Evolutionary conservation across 2,888 invertebrate species (phyloP).

Genomic region (Eristalis intricaria): DNA sequence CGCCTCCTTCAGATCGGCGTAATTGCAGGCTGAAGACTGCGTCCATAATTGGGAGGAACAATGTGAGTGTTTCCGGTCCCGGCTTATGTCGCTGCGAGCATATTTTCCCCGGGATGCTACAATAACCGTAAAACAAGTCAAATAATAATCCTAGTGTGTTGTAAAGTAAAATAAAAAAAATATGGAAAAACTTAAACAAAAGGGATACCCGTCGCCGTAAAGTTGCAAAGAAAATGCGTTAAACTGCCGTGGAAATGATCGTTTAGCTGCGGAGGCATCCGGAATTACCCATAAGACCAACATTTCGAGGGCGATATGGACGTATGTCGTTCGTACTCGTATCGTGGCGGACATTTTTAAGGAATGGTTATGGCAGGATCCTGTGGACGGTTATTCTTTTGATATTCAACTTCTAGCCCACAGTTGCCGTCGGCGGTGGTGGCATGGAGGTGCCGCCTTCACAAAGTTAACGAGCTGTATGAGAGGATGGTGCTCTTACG

Average conservation of each 20-base stretch:
- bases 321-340: neutral
- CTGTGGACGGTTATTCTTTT: neutral
- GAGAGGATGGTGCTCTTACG: neutral
- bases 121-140: constrained; percentile 43
- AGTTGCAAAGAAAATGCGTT: constrained; percentile 27
- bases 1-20: neutral
- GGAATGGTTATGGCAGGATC: neutral
- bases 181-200: neutral
- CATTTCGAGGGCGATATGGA: neutral
- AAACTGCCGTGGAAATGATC: constrained; percentile 20
- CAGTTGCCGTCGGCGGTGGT: neutral
- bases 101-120: constrained; percentile 17
- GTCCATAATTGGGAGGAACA: constrained; percentile 21
- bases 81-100: constrained; percentile 14
- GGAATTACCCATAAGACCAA: neutral
- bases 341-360: neutral
- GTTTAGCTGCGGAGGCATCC: neutral
- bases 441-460: neutral
- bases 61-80: constrained; percentile 8
- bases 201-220: constrained; percentile 18
- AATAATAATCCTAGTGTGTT: constrained; percentile 32
- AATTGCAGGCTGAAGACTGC: neutral
- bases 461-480: neutral
- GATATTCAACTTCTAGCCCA: neutral
- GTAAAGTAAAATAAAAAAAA: neutral